phyloP scores from a whole-genome alignment of 2,113 vertebrate species.

The Brevimyrus niger region DNA sequence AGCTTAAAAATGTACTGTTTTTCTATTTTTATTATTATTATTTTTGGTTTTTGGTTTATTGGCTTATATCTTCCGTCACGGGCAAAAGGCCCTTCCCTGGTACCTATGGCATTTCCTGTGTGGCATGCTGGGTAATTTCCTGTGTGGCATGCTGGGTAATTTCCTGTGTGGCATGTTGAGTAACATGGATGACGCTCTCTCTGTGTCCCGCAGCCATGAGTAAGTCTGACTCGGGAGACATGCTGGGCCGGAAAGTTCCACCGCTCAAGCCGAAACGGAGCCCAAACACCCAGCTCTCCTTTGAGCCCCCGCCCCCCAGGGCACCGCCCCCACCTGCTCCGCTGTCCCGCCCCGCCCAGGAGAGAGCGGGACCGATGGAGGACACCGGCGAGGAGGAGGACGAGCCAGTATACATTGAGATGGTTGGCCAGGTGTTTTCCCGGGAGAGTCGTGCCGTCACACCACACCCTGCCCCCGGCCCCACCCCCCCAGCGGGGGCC shows the following conservation, averaged over 20 bases:
- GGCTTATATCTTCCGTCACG: background rate
- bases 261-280: slow-evolving; percentile 80
- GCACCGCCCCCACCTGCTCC: slow-evolving; percentile 45
- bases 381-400: slow-evolving; percentile 55
- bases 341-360: slow-evolving; percentile 50
- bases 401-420: slow-evolving; percentile 87
- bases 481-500: slow-evolving; percentile 43
- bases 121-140: background rate
- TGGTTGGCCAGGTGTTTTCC: slow-evolving; percentile 81
- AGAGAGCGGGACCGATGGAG: slow-evolving; percentile 46
- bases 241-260: slow-evolving; percentile 70
- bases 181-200: background rate
- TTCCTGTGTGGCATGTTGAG: background rate
- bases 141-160: background rate
- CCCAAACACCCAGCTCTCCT: slow-evolving; percentile 80
- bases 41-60: background rate
- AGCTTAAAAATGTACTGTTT: background rate
- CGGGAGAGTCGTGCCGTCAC: slow-evolving; percentile 59
- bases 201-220: slow-evolving; percentile 56
- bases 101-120: background rate
- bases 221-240: slow-evolving; percentile 68
- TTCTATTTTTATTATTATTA: background rate
- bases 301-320: slow-evolving; percentile 54
- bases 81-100: background rate
- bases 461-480: slow-evolving; percentile 50